Evolutionary conservation across 2,113 vertebrate species (phyloP).

Genomic region (Greenwoodochromis staneri): DNA sequence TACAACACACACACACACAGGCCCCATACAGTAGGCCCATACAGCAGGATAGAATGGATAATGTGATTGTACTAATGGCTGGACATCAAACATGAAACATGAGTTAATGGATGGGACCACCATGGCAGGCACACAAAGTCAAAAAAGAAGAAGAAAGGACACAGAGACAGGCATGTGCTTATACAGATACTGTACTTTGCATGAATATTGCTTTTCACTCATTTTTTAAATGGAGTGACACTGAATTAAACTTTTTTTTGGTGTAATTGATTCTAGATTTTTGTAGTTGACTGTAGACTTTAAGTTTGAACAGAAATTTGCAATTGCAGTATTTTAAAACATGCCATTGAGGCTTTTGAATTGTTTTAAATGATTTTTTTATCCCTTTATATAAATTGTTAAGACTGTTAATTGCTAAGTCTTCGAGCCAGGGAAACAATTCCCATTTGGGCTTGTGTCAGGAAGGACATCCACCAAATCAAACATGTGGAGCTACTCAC

Average conservation of each 20-base stretch:
- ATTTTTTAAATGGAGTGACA: rapidly evolving
- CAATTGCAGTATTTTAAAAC: background rate
- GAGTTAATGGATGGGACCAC: conserved; percentile 50
- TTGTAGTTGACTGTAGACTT: background rate
- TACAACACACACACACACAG: conserved; percentile 26
- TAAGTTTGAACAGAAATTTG: background rate
- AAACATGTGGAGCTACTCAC: background rate
- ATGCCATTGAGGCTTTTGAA: rapidly evolving
- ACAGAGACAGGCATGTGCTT: background rate
- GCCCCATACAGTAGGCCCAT: background rate
- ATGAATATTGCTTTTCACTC: background rate
- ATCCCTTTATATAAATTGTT: background rate
- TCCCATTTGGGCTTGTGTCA: background rate
- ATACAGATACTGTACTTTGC: background rate
- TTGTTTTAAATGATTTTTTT: rapidly evolving
- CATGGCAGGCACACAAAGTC: conserved; percentile 4
- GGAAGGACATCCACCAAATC: background rate
- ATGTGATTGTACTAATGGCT: conserved; percentile 46
- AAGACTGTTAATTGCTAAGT: background rate
- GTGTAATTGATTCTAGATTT: background rate
- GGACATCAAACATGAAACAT: conserved; percentile 56
- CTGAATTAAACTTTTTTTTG: background rate
- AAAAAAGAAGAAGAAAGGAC: background rate
- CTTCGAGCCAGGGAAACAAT: background rate
- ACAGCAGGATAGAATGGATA: background rate